Evolutionary conservation across 2,113 vertebrate species (phyloP).

Genomic region (Ovibos moschatus): DNA sequence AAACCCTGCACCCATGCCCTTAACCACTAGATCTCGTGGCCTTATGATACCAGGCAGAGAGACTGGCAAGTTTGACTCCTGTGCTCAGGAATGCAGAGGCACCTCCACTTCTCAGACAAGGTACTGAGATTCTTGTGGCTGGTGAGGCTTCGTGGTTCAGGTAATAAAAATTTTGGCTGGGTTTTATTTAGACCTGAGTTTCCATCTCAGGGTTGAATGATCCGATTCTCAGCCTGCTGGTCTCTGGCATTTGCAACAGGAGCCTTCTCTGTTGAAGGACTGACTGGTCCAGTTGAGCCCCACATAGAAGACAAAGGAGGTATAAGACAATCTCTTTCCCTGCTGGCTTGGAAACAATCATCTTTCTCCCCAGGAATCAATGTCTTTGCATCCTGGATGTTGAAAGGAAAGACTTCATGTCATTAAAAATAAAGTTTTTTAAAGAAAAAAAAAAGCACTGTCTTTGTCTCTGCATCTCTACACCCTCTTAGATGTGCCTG

Average conservation of each 20-base stretch:
- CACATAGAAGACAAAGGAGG: slow-evolving; percentile 24
- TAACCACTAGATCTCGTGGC: not conserved
- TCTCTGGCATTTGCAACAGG: not conserved
- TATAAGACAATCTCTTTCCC: not conserved
- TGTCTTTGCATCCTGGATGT: slow-evolving; percentile 35
- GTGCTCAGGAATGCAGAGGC: not conserved
- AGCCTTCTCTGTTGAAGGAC: not conserved
- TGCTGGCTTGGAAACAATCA: not conserved
- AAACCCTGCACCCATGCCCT: not conserved
- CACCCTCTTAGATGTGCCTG: not conserved
- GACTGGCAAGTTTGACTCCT: not conserved
- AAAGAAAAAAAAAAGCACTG: not conserved
- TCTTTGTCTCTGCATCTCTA: not conserved
- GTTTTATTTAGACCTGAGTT: slow-evolving; percentile 1
- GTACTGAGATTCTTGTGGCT: not conserved
- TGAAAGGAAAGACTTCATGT: slow-evolving; percentile 38
- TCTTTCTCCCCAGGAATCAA: slow-evolving; percentile 29
- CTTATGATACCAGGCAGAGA: no score
- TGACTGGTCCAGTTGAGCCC: not conserved
- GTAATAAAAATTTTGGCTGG: not conserved
- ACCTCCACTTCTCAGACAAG: not conserved
- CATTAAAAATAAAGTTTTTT: slow-evolving; percentile 26
- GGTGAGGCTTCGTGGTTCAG: not conserved
- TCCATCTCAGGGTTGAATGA: not conserved
- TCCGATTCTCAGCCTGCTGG: not conserved